A percentile compares a stretch with the other conserved stretches of the same genome.
These are phyloP conservation scores for Helicoverpa zea DNA, from an alignment of 1,140 invertebrate genomes.

Conservation along the genomic window DNA sequence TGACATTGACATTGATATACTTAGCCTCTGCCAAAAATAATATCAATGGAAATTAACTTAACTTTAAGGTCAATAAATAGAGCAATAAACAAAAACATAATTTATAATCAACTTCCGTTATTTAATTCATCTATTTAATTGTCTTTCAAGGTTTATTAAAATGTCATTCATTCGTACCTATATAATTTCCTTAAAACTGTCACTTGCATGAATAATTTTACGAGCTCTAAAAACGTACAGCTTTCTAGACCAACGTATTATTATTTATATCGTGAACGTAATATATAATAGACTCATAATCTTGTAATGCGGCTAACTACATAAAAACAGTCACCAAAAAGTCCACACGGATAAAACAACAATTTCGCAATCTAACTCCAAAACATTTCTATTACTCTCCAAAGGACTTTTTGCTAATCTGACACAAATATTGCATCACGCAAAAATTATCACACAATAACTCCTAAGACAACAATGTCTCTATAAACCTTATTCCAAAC, in stretches of 20 bases:
- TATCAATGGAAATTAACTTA: neutral
- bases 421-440: slow-evolving; percentile 42
- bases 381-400: slow-evolving; percentile 19
- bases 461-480: neutral
- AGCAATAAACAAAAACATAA: neutral
- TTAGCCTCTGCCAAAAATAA: neutral
- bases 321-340: neutral
- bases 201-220: too few relatives aligned
- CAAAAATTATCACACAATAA: slow-evolving; percentile 38
- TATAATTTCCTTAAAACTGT: too few relatives aligned
- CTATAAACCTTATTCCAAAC: neutral
- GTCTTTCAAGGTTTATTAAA: too few relatives aligned
- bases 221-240: too few relatives aligned
- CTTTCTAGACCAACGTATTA: too few relatives aligned
- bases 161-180: too few relatives aligned
- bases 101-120: neutral
- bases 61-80: neutral
- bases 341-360: neutral
- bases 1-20: neutral
- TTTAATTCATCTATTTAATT: neutral
- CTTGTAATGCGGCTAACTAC: neutral
- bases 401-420: slow-evolving; percentile 34
- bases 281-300: neutral
- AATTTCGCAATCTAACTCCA: slow-evolving; percentile 9
- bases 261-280: too few relatives aligned